These are phyloP conservation scores for Archivesica marissinica DNA, from an alignment of 1,140 invertebrate genomes.

Conservation along the genomic window DNA sequence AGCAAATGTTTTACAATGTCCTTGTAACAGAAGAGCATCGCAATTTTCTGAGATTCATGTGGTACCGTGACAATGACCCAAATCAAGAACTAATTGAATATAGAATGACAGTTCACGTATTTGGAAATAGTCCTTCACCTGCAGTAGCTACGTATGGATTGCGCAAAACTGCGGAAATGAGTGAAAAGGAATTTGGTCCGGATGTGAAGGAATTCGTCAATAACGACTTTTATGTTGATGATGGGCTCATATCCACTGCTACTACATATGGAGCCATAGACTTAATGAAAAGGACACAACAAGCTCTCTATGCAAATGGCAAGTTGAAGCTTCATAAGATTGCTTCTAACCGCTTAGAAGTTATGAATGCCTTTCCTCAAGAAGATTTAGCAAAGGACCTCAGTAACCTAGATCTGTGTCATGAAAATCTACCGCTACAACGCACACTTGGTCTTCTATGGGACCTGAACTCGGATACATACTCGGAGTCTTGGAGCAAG, in stretches of 20 bases:
- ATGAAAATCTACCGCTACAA: conserved; percentile 52
- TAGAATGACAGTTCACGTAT: conserved; percentile 63
- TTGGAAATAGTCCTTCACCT: conserved; percentile 60
- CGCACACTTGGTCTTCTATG: conserved; percentile 55
- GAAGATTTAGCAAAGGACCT: conserved; percentile 60
- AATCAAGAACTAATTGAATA: conserved; percentile 36
- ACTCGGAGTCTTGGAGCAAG: neutral
- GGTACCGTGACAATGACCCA: conserved; percentile 57
- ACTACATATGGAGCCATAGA: conserved; percentile 38
- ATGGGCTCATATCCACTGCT: conserved; percentile 44
- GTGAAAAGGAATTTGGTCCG: conserved; percentile 26
- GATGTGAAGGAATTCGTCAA: conserved; percentile 51
- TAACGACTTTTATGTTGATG: conserved; percentile 64
- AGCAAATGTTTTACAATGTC: conserved; percentile 67
- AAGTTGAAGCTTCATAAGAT: conserved; percentile 64
- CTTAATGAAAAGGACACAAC: conserved; percentile 56
- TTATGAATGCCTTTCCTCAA: conserved; percentile 41
- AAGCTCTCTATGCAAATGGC: conserved; percentile 14
- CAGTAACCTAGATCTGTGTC: too few relatives aligned
- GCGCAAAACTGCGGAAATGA: neutral
- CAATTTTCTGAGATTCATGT: conserved; percentile 61
- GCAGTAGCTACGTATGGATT: conserved; percentile 52
- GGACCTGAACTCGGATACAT: conserved; percentile 50
- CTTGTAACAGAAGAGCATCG: conserved; percentile 36
- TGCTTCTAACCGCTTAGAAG: conserved; percentile 46